These are phyloP conservation scores for Alectoris magna DNA, from an alignment of 2,797 vertebrate genomes.

Conservation along the genomic window DNA sequence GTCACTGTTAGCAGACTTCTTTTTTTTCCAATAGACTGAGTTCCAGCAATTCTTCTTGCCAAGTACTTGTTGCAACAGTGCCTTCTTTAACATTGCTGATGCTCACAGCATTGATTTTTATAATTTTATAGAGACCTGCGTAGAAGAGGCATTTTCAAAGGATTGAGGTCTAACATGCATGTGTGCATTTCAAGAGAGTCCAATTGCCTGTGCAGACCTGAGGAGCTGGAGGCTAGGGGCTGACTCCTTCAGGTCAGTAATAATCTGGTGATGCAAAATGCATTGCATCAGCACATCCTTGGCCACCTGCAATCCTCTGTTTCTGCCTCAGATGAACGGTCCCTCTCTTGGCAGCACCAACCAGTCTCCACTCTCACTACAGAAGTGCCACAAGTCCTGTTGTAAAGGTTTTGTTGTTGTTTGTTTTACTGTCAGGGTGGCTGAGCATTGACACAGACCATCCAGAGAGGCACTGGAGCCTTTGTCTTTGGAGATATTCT, in stretches of 20 bases:
- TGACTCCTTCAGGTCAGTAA: not conserved
- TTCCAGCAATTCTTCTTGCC: not conserved
- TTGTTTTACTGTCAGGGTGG: not conserved
- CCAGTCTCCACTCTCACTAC: not conserved
- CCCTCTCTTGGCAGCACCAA: not conserved
- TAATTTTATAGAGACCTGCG: not conserved
- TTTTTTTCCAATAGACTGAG: slow-evolving; percentile 5
- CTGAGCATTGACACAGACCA: not conserved
- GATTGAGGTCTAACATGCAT: not conserved
- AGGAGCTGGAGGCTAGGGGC: not conserved
- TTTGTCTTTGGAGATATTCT: not conserved
- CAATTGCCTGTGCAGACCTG: not conserved
- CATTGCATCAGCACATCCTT: not conserved
- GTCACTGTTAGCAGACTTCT: not conserved
- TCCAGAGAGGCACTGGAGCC: not conserved
- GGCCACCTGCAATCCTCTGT: not conserved
- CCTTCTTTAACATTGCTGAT: not conserved
- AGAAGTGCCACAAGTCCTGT: not conserved
- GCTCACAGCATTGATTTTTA: not conserved
- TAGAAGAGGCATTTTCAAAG: not conserved
- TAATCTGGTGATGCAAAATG: not conserved
- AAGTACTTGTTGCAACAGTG: not conserved
- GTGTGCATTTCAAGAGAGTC: not conserved
- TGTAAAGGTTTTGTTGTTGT: not conserved
- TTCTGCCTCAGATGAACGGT: not conserved